Conservation (phyloP, 2,888 invertebrate genomes). For the Scaptomyza polygonia region DNA sequence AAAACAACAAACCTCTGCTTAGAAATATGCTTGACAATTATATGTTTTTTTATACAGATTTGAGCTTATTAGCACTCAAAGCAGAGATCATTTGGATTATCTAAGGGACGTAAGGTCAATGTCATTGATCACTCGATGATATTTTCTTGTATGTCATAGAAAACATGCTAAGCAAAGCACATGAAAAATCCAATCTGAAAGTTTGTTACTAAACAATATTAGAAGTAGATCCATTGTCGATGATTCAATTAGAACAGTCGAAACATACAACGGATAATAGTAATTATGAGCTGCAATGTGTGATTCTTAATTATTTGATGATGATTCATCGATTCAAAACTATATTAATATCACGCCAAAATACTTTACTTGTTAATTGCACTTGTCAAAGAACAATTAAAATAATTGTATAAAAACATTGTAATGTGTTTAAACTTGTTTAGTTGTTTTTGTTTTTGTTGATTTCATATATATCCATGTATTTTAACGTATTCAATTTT, state of each 20-base stretch:
- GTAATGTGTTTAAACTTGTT: neutral
- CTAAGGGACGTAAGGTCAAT: conserved; percentile 24
- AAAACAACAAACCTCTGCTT: neutral
- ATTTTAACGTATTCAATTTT: conserved; percentile 21
- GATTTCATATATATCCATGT: neutral
- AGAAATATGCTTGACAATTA: conserved; percentile 2
- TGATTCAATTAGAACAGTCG: neutral
- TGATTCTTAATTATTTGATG: neutral
- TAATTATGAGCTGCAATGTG: neutral
- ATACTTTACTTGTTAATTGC: conserved; percentile 5
- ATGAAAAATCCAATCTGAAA: neutral
- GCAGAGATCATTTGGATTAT: conserved; percentile 27
- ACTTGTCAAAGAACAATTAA: conserved; percentile 6
- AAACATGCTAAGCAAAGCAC: conserved; percentile 26
- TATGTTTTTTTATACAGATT: neutral
- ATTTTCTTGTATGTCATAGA: neutral
- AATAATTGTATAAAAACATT: neutral
- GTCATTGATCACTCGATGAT: conserved; percentile 23
- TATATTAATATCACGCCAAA: neutral
- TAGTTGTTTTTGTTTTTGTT: neutral
- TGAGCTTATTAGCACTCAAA: neutral
- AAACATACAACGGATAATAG: neutral
- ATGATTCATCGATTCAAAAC: conserved; percentile 2
- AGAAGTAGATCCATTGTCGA: neutral
- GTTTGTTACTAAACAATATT: neutral